A percentile compares a stretch with the other conserved stretches of the same genome.
Evolutionary conservation across 2,888 invertebrate genomes (phyloP).

Genomic region (Caenorhabditis zanzibari): DNA sequence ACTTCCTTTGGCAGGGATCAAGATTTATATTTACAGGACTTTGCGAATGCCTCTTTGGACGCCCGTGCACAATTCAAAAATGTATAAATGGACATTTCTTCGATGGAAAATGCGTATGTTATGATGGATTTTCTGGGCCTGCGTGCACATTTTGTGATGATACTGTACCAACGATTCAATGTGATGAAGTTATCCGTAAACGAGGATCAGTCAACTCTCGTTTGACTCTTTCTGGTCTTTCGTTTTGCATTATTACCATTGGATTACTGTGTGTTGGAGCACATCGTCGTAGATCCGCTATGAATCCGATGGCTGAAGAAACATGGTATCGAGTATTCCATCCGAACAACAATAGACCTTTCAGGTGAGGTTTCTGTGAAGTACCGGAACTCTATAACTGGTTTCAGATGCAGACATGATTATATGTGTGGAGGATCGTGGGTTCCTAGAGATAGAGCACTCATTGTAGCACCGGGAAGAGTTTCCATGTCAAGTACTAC

Average conservation of each 20-base stretch:
- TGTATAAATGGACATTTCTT: conserved; percentile 70
- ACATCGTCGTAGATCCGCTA: conserved; percentile 61
- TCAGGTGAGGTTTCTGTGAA: conserved; percentile 42
- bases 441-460: conserved; percentile 72
- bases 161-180: conserved; percentile 43
- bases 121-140: conserved; percentile 66
- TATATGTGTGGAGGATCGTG: conserved; percentile 73
- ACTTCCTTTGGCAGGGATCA: not conserved
- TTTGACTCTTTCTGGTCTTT: conserved; percentile 74
- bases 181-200: conserved; percentile 57
- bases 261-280: conserved; percentile 75
- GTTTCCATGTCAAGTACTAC: conserved; percentile 63
- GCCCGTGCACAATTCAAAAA: conserved; percentile 54
- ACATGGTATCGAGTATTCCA: conserved; percentile 75
- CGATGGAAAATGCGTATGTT: conserved; percentile 65
- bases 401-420: conserved; percentile 72
- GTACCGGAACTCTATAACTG: conserved; percentile 1
- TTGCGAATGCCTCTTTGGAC: conserved; percentile 63
- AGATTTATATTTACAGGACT: conserved; percentile 39
- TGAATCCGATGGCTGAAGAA: conserved; percentile 66
- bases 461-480: conserved; percentile 69
- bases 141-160: conserved; percentile 69
- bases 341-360: conserved; percentile 63
- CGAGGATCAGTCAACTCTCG: conserved; percentile 73
- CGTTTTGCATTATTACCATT: conserved; percentile 77